phyloP scores from a whole-genome alignment of 1,140 invertebrate species.

The Apocrypta bakeri region DNA sequence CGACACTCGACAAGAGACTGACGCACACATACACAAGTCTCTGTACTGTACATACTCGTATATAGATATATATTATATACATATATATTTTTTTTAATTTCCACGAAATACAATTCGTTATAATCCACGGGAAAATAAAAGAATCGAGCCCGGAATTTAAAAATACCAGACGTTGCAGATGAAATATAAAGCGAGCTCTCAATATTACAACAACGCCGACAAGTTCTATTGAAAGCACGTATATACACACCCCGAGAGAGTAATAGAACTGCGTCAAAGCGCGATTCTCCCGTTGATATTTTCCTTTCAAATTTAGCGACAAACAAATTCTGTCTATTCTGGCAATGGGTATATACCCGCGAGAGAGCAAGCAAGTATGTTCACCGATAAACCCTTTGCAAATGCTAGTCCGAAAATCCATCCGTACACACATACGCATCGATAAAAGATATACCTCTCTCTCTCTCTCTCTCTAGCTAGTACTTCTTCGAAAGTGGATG shows the following conservation, averaged over 20 bases:
- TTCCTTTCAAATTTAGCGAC: not conserved
- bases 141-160: not conserved
- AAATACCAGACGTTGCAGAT: not conserved
- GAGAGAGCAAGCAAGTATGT: not conserved
- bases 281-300: not conserved
- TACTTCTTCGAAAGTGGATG: not conserved
- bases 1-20: not conserved
- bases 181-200: not conserved
- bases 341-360: not conserved
- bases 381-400: not conserved
- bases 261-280: not conserved
- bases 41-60: not conserved
- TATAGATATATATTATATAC: no score
- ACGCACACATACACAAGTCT: not conserved
- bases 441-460: not conserved
- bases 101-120: not conserved
- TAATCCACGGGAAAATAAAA: not conserved
- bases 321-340: conserved; percentile 22
- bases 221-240: not conserved
- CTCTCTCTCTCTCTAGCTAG: no score
- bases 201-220: not conserved
- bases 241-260: no score
- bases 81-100: not conserved
- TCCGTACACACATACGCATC: not conserved
- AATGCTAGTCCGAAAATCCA: conserved; percentile 11